Base-by-base conservation (phyloP, 2,797 vertebrate species). In the Myripristis jacobus region DNA sequence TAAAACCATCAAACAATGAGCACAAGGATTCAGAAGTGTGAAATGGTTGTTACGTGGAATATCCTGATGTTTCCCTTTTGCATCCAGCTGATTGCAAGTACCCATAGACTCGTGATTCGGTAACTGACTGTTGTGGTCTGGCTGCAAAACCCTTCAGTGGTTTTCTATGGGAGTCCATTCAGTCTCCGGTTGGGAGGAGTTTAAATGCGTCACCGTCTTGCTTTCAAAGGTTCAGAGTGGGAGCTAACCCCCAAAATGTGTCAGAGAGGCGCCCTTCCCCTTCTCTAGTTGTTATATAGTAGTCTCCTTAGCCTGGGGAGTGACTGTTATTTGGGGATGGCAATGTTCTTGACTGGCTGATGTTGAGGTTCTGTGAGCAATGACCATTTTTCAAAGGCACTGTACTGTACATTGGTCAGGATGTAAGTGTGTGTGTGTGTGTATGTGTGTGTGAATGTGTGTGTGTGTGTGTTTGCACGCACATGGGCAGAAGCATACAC, bases 321-420 rank as follows among this genome's bases (percentile, higher is more conserved):
- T 0, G 53, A 38, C 25, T 24, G 51, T 83, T 65, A 59, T 55
- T 66, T 18, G 63, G 43, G 36, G 63, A 62, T 66, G 86, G 76
- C 25, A 36, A 69, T 68, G 83, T 83, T 87, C 78, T 85, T 85
- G 75, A 81, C 77, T 76, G 84, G 89, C 77, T 76, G 83, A 81
- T 86, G 85, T 81, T 80, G 84, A 88, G 84, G 85, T 88, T 90
- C 73, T 80, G 81, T 77, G 79, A 90, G 85, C 82, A 70, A 80
- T 72, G 75, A 91, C 87, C 82, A 75, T 85, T 87, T 77, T 89
- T 84, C 82, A 91, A 94, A 94, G 94, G 94, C 94, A 95, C 93
- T 90, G 43, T 90, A 89, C 93, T 93, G 85, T 92, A 89, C 90
- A 90, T 91, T 89, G 82, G 88, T 89, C 68, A 73, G 80, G 15